Evolutionary conservation across 1,140 invertebrate species (phyloP).

Genomic region (Oncopeltus fasciatus): DNA sequence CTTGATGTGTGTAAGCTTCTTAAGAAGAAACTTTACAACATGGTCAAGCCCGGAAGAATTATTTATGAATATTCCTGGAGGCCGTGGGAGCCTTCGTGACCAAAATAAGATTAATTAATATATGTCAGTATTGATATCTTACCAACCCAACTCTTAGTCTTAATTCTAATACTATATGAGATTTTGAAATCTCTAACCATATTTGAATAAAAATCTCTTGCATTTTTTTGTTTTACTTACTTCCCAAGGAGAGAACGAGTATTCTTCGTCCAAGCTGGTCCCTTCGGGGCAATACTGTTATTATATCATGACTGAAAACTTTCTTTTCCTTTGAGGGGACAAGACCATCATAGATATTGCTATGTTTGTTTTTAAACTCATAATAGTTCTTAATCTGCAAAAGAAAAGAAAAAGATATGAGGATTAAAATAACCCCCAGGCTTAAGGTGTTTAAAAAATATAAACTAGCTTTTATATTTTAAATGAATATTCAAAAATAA

Average conservation of each 20-base stretch:
- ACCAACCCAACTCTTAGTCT: no score
- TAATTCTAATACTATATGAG: no score
- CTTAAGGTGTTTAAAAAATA: background rate
- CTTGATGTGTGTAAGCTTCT: no score
- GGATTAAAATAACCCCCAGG: no score
- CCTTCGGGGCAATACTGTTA: slow-evolving; percentile 56
- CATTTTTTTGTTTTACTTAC: slow-evolving; percentile 36
- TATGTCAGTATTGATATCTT: no score
- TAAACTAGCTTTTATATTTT: background rate
- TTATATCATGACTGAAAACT: slow-evolving; percentile 59
- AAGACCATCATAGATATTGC: slow-evolving; percentile 50
- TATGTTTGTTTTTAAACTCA: slow-evolving; percentile 59
- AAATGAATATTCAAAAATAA: background rate
- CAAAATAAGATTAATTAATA: no score
- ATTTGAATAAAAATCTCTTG: background rate
- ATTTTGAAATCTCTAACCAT: no score
- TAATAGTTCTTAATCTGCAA: slow-evolving; percentile 63
- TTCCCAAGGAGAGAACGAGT: slow-evolving; percentile 60
- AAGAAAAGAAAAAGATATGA: slow-evolving; percentile 3
- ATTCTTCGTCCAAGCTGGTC: slow-evolving; percentile 59
- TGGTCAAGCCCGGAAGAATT: no score
- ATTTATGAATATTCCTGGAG: no score
- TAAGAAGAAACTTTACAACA: no score
- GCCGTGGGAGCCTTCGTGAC: no score
- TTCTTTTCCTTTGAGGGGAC: slow-evolving; percentile 55